phyloP scores from a whole-genome alignment of 2,113 vertebrate genomes.

The Lagopus muta region DNA sequence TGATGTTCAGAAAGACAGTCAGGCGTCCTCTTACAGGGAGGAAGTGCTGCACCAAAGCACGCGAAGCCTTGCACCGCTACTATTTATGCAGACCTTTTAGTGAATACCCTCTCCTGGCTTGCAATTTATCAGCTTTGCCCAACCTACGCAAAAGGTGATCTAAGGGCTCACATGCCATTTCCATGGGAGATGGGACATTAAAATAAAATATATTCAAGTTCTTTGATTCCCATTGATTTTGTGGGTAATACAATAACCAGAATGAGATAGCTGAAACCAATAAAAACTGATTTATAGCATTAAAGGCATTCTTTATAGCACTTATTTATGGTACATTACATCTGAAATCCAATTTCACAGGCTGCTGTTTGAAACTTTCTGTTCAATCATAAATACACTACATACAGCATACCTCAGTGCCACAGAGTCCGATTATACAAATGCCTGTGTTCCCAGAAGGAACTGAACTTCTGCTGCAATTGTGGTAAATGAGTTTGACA shows the following conservation, averaged over 20 bases:
- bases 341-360: conserved; percentile 88
- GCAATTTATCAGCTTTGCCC: conserved; percentile 71
- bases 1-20: background rate
- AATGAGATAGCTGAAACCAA: conserved; percentile 86
- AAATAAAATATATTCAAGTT: conserved; percentile 85
- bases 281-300: conserved; percentile 87
- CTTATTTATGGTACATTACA: conserved; percentile 89
- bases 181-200: conserved; percentile 79
- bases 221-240: conserved; percentile 85
- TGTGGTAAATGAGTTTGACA: conserved; percentile 75
- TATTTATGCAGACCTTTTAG: conserved; percentile 63
- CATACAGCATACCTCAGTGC: conserved; percentile 77
- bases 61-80: conserved; percentile 17
- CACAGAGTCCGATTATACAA: conserved; percentile 81
- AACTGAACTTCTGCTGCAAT: conserved; percentile 74
- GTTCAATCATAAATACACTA: conserved; percentile 85
- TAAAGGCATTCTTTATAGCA: conserved; percentile 86
- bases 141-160: conserved; percentile 74
- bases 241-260: conserved; percentile 85
- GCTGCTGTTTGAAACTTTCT: conserved; percentile 84
- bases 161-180: conserved; percentile 77
- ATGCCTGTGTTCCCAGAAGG: conserved; percentile 74
- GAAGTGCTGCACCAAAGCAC: conserved; percentile 16
- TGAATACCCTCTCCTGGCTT: conserved; percentile 38
- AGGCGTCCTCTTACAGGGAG: background rate